Base-by-base conservation (phyloP, 2,797 vertebrate genomes). In the Salarias fasciatus region DNA sequence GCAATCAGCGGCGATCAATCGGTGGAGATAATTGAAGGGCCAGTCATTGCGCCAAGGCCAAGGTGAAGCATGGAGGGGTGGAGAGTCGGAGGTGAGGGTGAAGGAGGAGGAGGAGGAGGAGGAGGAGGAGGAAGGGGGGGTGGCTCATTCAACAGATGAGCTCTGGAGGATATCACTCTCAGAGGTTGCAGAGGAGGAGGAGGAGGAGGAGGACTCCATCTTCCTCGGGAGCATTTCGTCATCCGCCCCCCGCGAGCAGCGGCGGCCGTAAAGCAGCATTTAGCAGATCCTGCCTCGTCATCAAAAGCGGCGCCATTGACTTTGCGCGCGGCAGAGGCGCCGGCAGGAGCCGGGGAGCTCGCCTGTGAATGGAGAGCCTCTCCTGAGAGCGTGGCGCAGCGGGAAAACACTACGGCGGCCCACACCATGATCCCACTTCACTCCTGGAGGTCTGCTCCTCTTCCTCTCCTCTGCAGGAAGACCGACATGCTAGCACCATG, bases 1-100 rank as follows among this genome's bases (percentile, higher is more conserved):
- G 83, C 84, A 91, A 91, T 87, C 87, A 85, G 81, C 79, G 30
- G 72, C 77, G 73, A 90, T 91, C 88, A 87, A 88, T 91, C 44
- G 72, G 70, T 8, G 63, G 68, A 66, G 76, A 89, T 90, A 89
- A 90, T 90, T 91, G 87, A 89, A 82, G 82, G 85, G 72, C 81
- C 80, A 84, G 88, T 86, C 84, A 84, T 78, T 81, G 82, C 61
- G 56, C 75, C 85, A 79, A 88, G 83, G 86, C 85, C 82, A 81
- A 87, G 79, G 84, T 75, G 84, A 85, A 69, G 72, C 40, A 29
- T 36, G 48, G 43, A 62, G 63, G 63, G 72, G 65, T 36, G 71
- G 69, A 52, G 74, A 75, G 69, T 52, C 49, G 73, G 79, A 66
- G 78, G 82, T 78, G 80, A 80, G 75, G 71, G 40, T 46, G 67